phyloP scores from a whole-genome alignment of 2,797 vertebrate genomes.

The Synaphobranchus kaupii region DNA sequence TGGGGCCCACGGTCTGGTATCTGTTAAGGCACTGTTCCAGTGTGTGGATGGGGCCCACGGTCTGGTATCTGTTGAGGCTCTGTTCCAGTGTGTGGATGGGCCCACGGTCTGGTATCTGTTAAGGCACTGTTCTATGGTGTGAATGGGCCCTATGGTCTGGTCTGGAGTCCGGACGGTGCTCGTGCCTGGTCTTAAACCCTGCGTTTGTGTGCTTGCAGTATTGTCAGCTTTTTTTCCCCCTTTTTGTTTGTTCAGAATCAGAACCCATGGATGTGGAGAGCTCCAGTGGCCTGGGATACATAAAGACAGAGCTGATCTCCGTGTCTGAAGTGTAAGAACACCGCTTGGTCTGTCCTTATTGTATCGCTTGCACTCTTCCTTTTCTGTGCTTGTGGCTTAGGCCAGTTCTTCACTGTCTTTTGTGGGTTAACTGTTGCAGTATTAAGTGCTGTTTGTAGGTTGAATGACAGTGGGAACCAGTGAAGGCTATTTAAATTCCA shows the following conservation, averaged over 20 bases:
- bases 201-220: neutral
- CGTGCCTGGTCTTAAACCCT: too few relatives aligned
- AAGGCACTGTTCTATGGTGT: too few relatives aligned
- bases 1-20: too few relatives aligned
- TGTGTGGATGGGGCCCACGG: too few relatives aligned
- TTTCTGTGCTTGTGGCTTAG: neutral
- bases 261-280: constrained; percentile 92
- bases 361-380: too few relatives aligned
- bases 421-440: neutral
- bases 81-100: too few relatives aligned
- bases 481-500: neutral
- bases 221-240: neutral
- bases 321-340: constrained; percentile 94
- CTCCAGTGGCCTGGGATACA: constrained; percentile 79
- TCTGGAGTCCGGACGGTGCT: too few relatives aligned
- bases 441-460: neutral
- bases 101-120: too few relatives aligned
- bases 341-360: constrained; percentile 25
- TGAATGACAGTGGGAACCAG: neutral
- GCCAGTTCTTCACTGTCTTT: neutral
- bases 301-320: constrained; percentile 95
- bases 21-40: too few relatives aligned
- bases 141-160: too few relatives aligned
- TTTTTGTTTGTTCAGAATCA: constrained; percentile 62
- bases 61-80: too few relatives aligned